phyloP scores from a whole-genome alignment of 2,113 vertebrate species.

The Porphyrio hochstetteri region DNA sequence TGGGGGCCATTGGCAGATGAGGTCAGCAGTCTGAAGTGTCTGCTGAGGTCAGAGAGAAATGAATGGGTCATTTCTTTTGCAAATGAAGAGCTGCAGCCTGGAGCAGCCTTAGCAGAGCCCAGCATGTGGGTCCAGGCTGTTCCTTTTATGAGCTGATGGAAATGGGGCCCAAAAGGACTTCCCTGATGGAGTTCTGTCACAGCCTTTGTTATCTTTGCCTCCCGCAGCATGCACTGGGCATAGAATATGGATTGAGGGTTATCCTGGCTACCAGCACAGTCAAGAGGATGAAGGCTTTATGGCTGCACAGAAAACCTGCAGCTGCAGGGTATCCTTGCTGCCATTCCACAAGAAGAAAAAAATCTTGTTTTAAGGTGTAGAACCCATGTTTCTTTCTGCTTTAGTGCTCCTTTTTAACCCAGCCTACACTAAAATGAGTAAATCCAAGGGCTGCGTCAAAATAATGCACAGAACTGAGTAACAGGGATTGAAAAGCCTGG shows the following conservation, averaged over 20 bases:
- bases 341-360: neutral
- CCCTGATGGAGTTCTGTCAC: slow-evolving; percentile 22
- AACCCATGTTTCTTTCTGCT: neutral
- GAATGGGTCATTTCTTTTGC: slow-evolving; percentile 62
- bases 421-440: neutral
- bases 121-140: slow-evolving; percentile 59
- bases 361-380: neutral
- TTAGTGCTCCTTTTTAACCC: neutral
- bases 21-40: slow-evolving; percentile 22
- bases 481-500: neutral
- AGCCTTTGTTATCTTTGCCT: slow-evolving; percentile 35
- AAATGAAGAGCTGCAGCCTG: slow-evolving; percentile 52
- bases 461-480: neutral
- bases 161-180: slow-evolving; percentile 44
- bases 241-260: neutral
- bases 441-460: neutral
- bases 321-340: neutral
- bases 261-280: neutral
- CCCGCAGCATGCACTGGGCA: neutral
- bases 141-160: slow-evolving; percentile 53
- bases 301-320: neutral
- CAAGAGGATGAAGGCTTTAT: neutral
- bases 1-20: neutral
- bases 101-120: slow-evolving; percentile 42
- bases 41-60: slow-evolving; percentile 35